A percentile compares a stretch with the other conserved stretches of the same genome.
Conservation (phyloP, 2,113 vertebrate genomes). For the Phainopepla nitens region DNA sequence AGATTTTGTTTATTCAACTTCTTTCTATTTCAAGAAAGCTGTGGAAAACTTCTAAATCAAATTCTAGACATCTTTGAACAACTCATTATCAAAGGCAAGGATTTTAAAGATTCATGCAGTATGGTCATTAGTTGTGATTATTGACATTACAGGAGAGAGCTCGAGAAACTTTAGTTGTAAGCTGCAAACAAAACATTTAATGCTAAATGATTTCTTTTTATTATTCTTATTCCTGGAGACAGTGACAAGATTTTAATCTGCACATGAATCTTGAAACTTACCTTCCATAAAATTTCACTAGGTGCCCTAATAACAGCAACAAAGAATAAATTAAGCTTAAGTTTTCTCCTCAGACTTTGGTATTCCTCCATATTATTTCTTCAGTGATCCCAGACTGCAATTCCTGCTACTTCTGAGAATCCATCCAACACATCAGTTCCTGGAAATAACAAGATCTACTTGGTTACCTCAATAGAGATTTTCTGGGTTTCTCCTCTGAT, state of each 20-base stretch:
- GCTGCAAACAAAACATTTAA: neutral
- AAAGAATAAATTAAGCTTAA: neutral
- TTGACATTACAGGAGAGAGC: neutral
- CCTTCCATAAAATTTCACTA: neutral
- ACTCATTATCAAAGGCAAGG: neutral
- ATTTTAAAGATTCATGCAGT: neutral
- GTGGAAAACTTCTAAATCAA: neutral
- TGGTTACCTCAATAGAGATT: rapidly evolving
- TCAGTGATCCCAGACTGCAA: neutral
- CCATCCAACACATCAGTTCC: neutral
- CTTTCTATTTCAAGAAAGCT: neutral
- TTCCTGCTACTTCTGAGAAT: neutral
- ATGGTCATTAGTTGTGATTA: neutral
- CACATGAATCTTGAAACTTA: neutral
- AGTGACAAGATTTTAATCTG: neutral
- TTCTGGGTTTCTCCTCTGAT: neutral
- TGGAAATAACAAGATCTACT: neutral
- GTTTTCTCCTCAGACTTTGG: neutral
- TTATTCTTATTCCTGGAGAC: neutral
- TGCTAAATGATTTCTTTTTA: neutral
- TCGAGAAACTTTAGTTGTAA: neutral
- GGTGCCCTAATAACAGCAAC: neutral
- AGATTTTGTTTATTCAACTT: neutral
- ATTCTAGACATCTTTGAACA: neutral
- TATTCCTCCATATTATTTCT: neutral